Evolutionary conservation across 2,797 vertebrate species (phyloP).

Genomic region (Rhabdomys pumilio): DNA sequence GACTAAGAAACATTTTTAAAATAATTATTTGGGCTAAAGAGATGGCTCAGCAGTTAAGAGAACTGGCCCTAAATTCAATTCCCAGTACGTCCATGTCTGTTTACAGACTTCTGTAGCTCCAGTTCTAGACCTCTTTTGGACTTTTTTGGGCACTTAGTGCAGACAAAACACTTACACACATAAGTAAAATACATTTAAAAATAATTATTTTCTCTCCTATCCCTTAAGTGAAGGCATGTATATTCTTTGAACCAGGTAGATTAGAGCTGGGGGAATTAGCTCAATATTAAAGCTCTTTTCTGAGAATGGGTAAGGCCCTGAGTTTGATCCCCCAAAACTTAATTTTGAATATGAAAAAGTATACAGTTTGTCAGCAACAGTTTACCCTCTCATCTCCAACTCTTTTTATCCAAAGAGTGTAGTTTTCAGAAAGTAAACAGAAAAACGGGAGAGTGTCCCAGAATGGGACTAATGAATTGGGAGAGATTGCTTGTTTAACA

Average conservation of each 20-base stretch:
- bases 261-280: background rate
- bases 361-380: slow-evolving; percentile 43
- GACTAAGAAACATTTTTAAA: slow-evolving; percentile 53
- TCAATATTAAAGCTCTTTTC: background rate
- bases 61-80: background rate
- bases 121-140: background rate
- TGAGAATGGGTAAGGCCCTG: background rate
- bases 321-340: background rate
- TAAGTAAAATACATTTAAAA: background rate
- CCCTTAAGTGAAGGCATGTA: slow-evolving; percentile 41
- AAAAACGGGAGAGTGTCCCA: slow-evolving; percentile 44
- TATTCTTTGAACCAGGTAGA: slow-evolving; percentile 60
- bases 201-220: slow-evolving; percentile 62
- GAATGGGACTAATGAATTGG: slow-evolving; percentile 48
- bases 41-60: background rate
- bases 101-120: background rate
- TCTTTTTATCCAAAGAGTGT: slow-evolving; percentile 44
- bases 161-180: background rate
- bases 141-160: background rate
- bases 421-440: slow-evolving; percentile 67
- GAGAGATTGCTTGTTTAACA: slow-evolving; percentile 44
- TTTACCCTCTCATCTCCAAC: slow-evolving; percentile 38
- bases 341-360: background rate
- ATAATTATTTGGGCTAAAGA: background rate
- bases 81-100: background rate